phyloP scores from a whole-genome alignment of 2,888 invertebrate genomes.

The Ellobium chinense region DNA sequence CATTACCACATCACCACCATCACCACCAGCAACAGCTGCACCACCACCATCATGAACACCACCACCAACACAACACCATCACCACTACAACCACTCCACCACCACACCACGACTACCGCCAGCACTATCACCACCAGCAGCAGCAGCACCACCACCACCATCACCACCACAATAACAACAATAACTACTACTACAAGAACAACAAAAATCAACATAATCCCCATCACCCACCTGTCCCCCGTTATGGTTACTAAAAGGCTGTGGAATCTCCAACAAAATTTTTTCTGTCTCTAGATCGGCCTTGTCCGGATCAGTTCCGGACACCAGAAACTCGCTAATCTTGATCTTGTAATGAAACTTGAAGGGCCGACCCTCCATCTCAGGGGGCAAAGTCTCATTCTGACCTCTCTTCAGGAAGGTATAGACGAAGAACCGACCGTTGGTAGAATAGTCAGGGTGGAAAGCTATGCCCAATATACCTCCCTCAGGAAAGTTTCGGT shows the following conservation, averaged over 20 bases:
- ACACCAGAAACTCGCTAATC: conserved; percentile 63
- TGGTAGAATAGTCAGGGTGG: conserved; percentile 48
- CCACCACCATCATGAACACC: background rate
- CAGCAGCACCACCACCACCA: background rate
- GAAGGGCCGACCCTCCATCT: background rate
- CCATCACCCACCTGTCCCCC: conserved; percentile 72
- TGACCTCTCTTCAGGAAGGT: conserved; percentile 57
- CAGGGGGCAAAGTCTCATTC: background rate
- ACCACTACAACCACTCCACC: no score
- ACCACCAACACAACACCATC: background rate
- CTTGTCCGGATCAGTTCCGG: conserved; percentile 55
- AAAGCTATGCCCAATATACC: conserved; percentile 46
- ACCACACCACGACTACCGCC: background rate
- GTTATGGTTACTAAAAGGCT: conserved; percentile 76
- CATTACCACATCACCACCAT: no score
- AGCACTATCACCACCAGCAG: background rate
- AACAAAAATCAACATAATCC: background rate
- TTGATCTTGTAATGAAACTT: conserved; percentile 54
- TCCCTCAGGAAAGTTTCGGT: conserved; percentile 5
- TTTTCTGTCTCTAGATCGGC: conserved; percentile 60
- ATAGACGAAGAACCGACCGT: conserved; percentile 71
- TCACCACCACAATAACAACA: no score
- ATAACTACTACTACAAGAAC: background rate
- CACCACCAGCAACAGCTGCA: background rate
- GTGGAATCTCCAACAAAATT: conserved; percentile 65